Evolutionary conservation across 2,113 vertebrate genomes (phyloP), one percentile per base, ranked within the genome.

Genomic region (Ailurus styani): DNA sequence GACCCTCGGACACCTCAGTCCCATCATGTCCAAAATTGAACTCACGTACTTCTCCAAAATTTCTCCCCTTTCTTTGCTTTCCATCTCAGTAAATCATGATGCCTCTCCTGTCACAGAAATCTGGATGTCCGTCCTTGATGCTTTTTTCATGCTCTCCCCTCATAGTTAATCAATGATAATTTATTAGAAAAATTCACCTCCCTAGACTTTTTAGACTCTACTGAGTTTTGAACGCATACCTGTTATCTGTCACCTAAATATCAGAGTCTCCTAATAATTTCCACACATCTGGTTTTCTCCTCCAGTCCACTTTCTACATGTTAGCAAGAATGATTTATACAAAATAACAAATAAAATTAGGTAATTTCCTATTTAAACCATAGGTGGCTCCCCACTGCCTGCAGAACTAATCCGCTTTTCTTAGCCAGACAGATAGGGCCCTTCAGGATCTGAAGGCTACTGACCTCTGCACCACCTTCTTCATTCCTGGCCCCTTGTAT

Each of bases 41-140:
- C 29, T 79, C 8, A 86, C 4, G 27, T 27, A 0, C 17, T 42
- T 75, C 64, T 91, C 45, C 21, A 84, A 14, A 73, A 70, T 21
- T 77, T 70, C 42, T 47, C 47, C 7, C 70, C 31, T 87, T 94
- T 62, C 60, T 91, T 82, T 93, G 18, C 37, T 57, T 52, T n/a
- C 8, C 64, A 23, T 50, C 12, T 86, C 64, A 40, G 3, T 66
- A 31, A 50, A 29, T 17, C 5, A 31, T 89, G 9, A 34, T 68
- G 21, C 84, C 60, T 79, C 89, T 17, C 45, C 40, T 60, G 9
- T 31, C 40, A 81, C 17, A 60, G 25, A 93, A 79, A 50, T 68
- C 34, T 93, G 34, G 14, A 66, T 66, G 6, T 45, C 50, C 14
- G 83, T 54, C 18, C 55, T 81, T 52, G 23, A 54, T 40, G 94